phyloP scores from a whole-genome alignment of 2,888 invertebrate species.

The Zelleria hepariella region DNA sequence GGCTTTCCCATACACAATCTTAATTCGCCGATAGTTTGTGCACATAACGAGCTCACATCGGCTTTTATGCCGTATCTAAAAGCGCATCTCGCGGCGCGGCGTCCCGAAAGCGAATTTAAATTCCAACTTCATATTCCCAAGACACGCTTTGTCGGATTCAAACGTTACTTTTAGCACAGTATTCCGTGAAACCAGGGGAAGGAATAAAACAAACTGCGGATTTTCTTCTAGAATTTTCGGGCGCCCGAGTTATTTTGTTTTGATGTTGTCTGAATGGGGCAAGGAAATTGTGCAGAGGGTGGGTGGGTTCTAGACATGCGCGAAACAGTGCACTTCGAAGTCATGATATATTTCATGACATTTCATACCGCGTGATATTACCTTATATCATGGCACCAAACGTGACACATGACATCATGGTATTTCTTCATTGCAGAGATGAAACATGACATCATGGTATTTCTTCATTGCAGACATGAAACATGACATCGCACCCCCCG shows the following conservation, averaged over 20 bases:
- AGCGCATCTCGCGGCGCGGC: background rate
- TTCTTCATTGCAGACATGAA: no score
- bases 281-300: conserved; percentile 26
- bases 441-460: no score
- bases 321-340: no score
- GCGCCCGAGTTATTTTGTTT: conserved; percentile 24
- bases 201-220: background rate
- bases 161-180: background rate
- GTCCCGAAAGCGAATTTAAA: background rate
- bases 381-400: no score
- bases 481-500: no score
- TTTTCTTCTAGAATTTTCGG: conserved; percentile 19
- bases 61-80: conserved; percentile 1
- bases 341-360: no score
- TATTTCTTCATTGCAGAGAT: no score
- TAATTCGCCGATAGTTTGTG: conserved; percentile 8
- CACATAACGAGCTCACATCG: background rate
- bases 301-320: no score
- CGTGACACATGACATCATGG: no score
- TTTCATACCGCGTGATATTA: no score
- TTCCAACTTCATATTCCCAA: background rate
- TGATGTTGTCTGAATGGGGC: conserved; percentile 23
- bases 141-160: background rate
- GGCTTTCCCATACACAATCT: conserved; percentile 10
- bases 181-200: background rate